Percentiles rank a stretch among this genome's conserved stretches.
Conservation (phyloP, 2,113 vertebrate species). For the Acrocephalus arundinaceus region DNA sequence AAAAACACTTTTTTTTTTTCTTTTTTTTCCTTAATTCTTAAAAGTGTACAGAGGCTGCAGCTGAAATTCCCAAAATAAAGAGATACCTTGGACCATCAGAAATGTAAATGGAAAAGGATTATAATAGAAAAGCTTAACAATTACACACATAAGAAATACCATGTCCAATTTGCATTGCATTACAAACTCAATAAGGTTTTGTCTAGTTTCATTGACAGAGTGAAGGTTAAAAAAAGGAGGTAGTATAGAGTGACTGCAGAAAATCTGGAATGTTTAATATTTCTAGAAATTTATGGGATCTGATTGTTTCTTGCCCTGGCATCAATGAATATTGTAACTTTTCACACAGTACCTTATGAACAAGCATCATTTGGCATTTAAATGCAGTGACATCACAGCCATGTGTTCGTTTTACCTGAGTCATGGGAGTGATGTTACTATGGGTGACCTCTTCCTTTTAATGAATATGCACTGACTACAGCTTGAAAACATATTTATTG, state of each 20-base stretch:
- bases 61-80: not conserved
- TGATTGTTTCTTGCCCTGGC: not conserved
- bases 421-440: not conserved
- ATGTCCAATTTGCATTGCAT: not conserved
- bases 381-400: not conserved
- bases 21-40: not conserved
- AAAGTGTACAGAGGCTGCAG: not conserved
- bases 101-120: not conserved
- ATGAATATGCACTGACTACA: not conserved
- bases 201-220: not conserved
- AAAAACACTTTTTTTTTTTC: accelerated
- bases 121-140: not conserved
- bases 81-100: not conserved
- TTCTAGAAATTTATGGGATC: not conserved
- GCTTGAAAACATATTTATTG: not conserved
- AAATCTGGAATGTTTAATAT: not conserved
- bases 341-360: not conserved
- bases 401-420: not conserved
- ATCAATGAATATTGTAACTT: not conserved
- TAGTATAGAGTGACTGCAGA: not conserved
- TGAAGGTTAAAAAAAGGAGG: not conserved
- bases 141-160: not conserved
- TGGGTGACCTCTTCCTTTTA: not conserved
- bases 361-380: not conserved
- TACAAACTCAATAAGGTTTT: not conserved